Percentiles rank a stretch among this genome's conserved stretches.
Conservation (phyloP, 2,797 vertebrate genomes). For the Anguilla anguilla region DNA sequence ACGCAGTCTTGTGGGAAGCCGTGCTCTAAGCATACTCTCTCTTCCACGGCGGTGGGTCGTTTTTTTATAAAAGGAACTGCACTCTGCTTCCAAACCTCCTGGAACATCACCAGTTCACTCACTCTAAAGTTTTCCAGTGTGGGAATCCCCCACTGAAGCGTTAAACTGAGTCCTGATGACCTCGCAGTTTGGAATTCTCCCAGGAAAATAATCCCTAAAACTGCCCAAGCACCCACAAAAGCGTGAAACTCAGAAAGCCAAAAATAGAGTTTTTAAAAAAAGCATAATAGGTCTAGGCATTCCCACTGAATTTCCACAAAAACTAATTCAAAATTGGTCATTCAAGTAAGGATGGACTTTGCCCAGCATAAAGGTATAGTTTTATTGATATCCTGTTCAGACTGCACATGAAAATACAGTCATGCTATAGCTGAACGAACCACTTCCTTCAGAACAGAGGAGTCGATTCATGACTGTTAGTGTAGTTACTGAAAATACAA, state of each 20-base stretch:
- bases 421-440: conserved; percentile 4
- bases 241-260: not conserved
- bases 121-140: not conserved
- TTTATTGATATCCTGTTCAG: conserved; percentile 31
- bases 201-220: not conserved
- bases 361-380: conserved; percentile 20
- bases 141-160: not conserved
- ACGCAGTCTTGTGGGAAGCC: not conserved
- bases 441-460: conserved; percentile 10
- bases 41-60: not conserved
- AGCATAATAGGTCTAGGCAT: conserved; percentile 13
- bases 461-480: conserved; percentile 3
- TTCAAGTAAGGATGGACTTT: conserved; percentile 13
- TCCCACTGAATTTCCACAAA: not conserved
- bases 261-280: not conserved
- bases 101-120: not conserved
- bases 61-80: not conserved
- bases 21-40: not conserved
- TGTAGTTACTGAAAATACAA: not conserved
- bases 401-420: not conserved
- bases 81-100: not conserved
- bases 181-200: not conserved
- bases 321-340: not conserved
- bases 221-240: not conserved
- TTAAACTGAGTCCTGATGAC: not conserved